Base-by-base conservation (phyloP, 1,140 invertebrate species). In the Steinernema khuongi region DNA sequence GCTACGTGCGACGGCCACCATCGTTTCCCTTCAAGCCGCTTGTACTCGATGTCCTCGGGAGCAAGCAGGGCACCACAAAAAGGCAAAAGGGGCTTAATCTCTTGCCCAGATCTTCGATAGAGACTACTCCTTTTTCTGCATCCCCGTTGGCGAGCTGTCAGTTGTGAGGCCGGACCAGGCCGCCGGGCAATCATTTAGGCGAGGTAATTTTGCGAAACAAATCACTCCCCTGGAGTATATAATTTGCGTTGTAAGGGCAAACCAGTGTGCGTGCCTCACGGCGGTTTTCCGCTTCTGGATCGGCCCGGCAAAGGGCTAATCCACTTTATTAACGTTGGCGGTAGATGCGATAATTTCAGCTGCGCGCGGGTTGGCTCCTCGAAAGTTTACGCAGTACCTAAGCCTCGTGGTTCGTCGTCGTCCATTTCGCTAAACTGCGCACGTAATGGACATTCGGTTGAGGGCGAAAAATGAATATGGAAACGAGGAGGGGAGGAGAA, bases 241-340 rank as follows among this genome's bases (percentile, higher is more conserved):
- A 60, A 60, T 60, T 60, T 60, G 26, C 50, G 50, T 60, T 60
- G 50, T 60, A 60, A 14, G 50, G 50, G 50, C n/a, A n/a, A n/a
- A n/a, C n/a, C n/a, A n/a, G n/a, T n/a, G n/a, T n/a, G n/a, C n/a
- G n/a, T n/a, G n/a, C n/a, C n/a, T n/a, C n/a, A n/a, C n/a, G n/a
- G n/a, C n/a, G n/a, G n/a, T n/a, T n/a, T n/a, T n/a, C n/a, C n/a
- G n/a, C n/a, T n/a, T n/a, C n/a, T n/a, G n/a, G n/a, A n/a, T n/a
- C n/a, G n/a, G n/a, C n/a, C n/a, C n/a, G n/a, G n/a, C n/a, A n/a
- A n/a, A n/a, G n/a, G n/a, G n/a, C n/a, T n/a, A n/a, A n/a, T n/a
- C n/a, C n/a, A n/a, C n/a, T n/a, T n/a, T n/a, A n/a, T 41, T 41
- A 41, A 7, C n/a, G 36, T n/a, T 41, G n/a, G 36, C 7, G 7